These are phyloP conservation scores for Ondatra zibethicus DNA, from an alignment of 2,113 vertebrate species.

Conservation along the genomic window DNA sequence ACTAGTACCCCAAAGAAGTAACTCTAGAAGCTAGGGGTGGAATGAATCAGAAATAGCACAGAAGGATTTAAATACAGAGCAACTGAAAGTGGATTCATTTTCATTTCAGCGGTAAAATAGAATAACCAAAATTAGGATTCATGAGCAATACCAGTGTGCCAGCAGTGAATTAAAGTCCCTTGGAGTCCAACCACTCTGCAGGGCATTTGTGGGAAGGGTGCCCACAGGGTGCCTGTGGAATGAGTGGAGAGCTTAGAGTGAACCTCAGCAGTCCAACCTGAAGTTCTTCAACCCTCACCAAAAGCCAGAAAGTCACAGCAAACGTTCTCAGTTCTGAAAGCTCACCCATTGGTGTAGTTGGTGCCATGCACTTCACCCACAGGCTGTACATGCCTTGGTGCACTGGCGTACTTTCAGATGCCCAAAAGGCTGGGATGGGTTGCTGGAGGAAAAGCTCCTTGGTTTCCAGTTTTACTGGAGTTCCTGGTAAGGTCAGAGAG, in stretches of 20 bases:
- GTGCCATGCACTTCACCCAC: background rate
- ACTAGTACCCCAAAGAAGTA: background rate
- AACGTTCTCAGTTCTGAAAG: background rate
- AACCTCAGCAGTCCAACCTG: background rate
- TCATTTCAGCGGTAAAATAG: slow-evolving; percentile 1
- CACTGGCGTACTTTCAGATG: background rate
- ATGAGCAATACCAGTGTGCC: background rate
- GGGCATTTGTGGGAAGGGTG: background rate
- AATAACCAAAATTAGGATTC: background rate
- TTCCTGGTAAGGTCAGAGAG: background rate
- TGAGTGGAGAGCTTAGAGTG: background rate
- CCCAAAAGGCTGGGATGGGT: background rate
- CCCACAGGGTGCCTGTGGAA: background rate
- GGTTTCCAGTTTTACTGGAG: background rate
- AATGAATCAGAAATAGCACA: background rate
- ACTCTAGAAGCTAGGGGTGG: background rate
- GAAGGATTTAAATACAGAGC: background rate
- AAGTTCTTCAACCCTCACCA: background rate
- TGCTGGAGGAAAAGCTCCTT: background rate
- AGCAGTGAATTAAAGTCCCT: slow-evolving; percentile 17
- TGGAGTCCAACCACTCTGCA: background rate
- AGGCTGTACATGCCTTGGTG: background rate
- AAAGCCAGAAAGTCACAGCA: background rate
- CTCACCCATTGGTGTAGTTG: background rate
- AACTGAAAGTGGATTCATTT: slow-evolving; percentile 15